Evolutionary conservation across 2,797 vertebrate genomes (phyloP), one percentile per base, ranked within the genome.

Genomic region (Rhabdomys pumilio): DNA sequence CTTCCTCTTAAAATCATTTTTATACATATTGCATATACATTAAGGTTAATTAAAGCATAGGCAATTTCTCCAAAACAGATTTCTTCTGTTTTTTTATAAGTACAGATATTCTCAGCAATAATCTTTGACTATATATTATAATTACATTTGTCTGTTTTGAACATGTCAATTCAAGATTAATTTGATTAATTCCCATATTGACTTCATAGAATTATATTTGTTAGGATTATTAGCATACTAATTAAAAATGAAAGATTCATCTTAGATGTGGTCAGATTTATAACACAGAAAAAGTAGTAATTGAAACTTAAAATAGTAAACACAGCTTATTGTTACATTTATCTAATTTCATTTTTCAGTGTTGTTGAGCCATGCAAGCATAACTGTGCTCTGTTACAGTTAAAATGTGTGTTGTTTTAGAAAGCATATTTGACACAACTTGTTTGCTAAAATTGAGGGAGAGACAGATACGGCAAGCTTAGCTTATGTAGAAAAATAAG

Each of bases 151-250:
- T n/a, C 1, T 3, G 6, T 17, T 76, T 89, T 55, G 79, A 73
- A 91, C 6, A 65, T 67, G 85, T 31, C 89, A 77, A 69, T 2
- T 41, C 0, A 76, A 63, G 3, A 65, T n/a, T 57, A 3, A 2
- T 59, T 93, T 89, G 2, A 65, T n/a, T 57, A 3, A 3, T 59
- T 87, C 89, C n/a, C 2, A 88, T 59, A 79, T 34, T 97, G 87
- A 91, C 96, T 76, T 61, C 57, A 29, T 8, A 29, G 0, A 34
- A 3, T 69, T 77, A 93, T 6, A 61, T 97, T 97, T 97, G 8
- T 96, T 97, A 97, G 63, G 38, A 95, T 83, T 95, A 93, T 91
- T 93, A 77, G 20, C 88, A 91, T 65, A 88, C 2, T 96, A 80
- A 96, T 87, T 10, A 91, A 95, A 96, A 72, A 53, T 88, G n/a